These are phyloP conservation scores for Cecidostiba fungosa DNA, from an alignment of 2,888 invertebrate genomes.

Conservation along the genomic window DNA sequence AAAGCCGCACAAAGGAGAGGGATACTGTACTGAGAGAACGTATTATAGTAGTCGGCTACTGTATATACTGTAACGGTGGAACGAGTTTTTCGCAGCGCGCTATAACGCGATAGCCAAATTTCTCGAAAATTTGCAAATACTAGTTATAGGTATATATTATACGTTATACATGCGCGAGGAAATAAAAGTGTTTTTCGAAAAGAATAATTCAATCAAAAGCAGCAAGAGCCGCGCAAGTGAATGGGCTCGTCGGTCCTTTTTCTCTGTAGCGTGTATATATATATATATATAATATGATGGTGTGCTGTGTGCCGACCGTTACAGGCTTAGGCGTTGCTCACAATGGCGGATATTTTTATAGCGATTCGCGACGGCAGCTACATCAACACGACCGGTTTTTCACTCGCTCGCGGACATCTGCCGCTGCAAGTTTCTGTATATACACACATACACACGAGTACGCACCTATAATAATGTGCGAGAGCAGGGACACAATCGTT, in stretches of 20 bases:
- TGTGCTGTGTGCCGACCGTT: slow-evolving; percentile 68
- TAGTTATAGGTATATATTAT: not conserved
- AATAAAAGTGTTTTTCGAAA: slow-evolving; percentile 66
- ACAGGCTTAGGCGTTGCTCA: slow-evolving; percentile 73
- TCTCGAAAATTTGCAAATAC: slow-evolving; percentile 48
- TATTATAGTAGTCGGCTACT: not conserved
- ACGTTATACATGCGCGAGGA: slow-evolving; percentile 54
- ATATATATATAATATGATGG: too few species aligned
- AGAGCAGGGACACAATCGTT: slow-evolving; percentile 33
- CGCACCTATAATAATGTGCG: not conserved
- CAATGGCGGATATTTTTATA: slow-evolving; percentile 80
- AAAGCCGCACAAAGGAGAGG: slow-evolving; percentile 42
- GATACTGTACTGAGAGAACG: slow-evolving; percentile 6
- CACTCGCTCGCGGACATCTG: slow-evolving; percentile 78
- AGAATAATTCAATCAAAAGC: slow-evolving; percentile 69
- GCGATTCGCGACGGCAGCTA: slow-evolving; percentile 80
- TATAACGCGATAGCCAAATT: slow-evolving; percentile 47
- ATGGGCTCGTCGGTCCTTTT: slow-evolving; percentile 30
- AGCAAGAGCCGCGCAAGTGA: slow-evolving; percentile 60
- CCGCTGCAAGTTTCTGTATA: slow-evolving; percentile 69
- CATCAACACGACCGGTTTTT: slow-evolving; percentile 80
- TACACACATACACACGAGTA: not conserved
- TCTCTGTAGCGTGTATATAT: slow-evolving; percentile 34
- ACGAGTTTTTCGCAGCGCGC: slow-evolving; percentile 51
- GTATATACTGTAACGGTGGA: not conserved